A percentile compares a stretch with the other conserved stretches of the same genome.
phyloP scores from a whole-genome alignment of 2,888 invertebrate species.

The Adineta ricciae region DNA sequence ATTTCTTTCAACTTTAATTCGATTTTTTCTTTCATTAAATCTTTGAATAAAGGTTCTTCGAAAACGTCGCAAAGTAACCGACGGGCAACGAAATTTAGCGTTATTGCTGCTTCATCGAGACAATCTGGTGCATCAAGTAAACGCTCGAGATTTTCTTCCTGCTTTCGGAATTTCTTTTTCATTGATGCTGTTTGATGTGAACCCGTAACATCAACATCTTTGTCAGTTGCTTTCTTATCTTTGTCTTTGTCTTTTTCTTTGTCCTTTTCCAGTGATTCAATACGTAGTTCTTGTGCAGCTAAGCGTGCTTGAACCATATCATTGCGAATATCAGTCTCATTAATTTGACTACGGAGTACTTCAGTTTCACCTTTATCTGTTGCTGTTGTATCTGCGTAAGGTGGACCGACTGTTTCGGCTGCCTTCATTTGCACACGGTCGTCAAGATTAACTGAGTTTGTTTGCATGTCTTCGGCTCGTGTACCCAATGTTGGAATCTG shows the following conservation, averaged over 20 bases:
- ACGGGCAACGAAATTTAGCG: not conserved
- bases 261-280: not conserved
- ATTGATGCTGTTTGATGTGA: not conserved
- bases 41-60: not conserved
- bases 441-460: not conserved
- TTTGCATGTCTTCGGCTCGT: not conserved
- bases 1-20: slow-evolving; percentile 18
- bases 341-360: not conserved
- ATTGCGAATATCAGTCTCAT: not conserved
- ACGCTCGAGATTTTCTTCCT: not conserved
- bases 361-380: not conserved
- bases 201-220: not conserved
- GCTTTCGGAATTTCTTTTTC: not conserved
- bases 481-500: not conserved
- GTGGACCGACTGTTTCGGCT: not conserved
- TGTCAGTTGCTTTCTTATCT: not conserved
- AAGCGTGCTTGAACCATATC: not conserved
- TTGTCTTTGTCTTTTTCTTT: not conserved
- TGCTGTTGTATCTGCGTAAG: not conserved
- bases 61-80: not conserved
- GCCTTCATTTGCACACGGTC: not conserved
- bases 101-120: slow-evolving; percentile 7
- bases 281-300: not conserved
- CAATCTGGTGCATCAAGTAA: not conserved
- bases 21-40: slow-evolving; percentile 20